Evolutionary conservation across 2,797 vertebrate genomes (phyloP), one percentile per base, ranked within the genome.

Genomic region (Rhadinocentrus ornatus): DNA sequence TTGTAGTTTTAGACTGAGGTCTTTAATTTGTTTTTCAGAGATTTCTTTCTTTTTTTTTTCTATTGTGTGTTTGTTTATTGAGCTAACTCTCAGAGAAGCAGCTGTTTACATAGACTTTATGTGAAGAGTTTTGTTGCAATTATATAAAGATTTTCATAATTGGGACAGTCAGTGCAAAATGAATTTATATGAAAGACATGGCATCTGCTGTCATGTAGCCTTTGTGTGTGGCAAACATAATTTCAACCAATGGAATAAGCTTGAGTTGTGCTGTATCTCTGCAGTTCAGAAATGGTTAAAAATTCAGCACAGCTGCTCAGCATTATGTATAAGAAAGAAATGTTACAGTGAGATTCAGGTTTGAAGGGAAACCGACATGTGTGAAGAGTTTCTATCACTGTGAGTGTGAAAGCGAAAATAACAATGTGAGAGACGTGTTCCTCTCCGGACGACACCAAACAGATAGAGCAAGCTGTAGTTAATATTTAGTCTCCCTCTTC

Each of bases 101-200:
- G 53, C 70, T 82, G 81, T 67, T 84, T 75, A 62, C 75, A 57
- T 72, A 62, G 62, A 57, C 58, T 69, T 63, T 81, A 78, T 81
- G 76, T 77, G 73, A 74, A 66, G 48, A 69, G 31, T 41, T 54
- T 75, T 70, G 66, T 39, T 50, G 61, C 83, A 75, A 78, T 83
- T 85, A 77, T 68, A 81, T 78, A 56, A 71, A 66, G 53, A 55
- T 71, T 60, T 71, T 54, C 18, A 63, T 76, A 76, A 59, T 69
- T 63, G 53, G 50, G 52, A 69, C 54, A 71, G 68, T 73, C 37
- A 31, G 26, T n/a, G 37, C 11, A 63, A 62, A 74, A 65, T 66
- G 16, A n/a, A 71, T 81, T 72, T 73, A 70, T 76, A 84, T 76
- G 37, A 77, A 80, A 52, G 29, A 67, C n/a, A n/a, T n/a, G n/a